Evolutionary conservation across 2,797 vertebrate genomes (phyloP).

Genomic region (Lepilemur ruficaudatus): DNA sequence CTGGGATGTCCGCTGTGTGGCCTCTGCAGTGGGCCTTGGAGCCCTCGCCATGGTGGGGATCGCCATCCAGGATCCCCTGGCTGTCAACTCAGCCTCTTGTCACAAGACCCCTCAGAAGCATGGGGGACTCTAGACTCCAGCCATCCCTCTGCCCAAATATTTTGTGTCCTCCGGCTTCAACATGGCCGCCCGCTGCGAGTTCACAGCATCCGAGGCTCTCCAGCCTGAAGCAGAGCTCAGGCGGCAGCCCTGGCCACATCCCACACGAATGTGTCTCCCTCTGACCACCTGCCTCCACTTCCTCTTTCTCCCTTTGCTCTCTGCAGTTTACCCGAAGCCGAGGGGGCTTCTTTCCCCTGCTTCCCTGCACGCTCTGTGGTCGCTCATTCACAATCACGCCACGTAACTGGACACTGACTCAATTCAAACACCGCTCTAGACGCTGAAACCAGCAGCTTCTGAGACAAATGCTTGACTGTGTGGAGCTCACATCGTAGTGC

Average conservation of each 20-base stretch:
- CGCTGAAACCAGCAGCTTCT: background rate
- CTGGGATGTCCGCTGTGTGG: rapidly evolving
- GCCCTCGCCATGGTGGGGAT: background rate
- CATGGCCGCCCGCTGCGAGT: rapidly evolving
- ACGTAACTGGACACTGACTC: rapidly evolving
- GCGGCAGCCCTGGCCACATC: rapidly evolving
- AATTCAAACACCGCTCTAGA: no score
- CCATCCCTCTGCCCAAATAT: background rate
- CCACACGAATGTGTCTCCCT: rapidly evolving
- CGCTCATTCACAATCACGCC: rapidly evolving
- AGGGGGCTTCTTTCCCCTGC: background rate
- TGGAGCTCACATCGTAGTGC: background rate
- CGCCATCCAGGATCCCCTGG: background rate
- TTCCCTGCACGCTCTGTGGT: rapidly evolving
- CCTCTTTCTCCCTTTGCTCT: background rate
- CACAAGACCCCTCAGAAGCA: rapidly evolving
- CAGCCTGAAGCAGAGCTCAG: background rate
- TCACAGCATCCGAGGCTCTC: background rate
- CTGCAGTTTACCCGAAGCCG: no score
- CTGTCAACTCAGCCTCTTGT: background rate
- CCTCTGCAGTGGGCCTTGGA: no score
- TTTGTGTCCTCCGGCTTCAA: background rate
- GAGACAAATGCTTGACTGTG: no score
- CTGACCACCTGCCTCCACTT: background rate
- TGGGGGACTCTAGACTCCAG: background rate